Conservation (phyloP, 1,140 invertebrate genomes). For the Papilio dardanus region DNA sequence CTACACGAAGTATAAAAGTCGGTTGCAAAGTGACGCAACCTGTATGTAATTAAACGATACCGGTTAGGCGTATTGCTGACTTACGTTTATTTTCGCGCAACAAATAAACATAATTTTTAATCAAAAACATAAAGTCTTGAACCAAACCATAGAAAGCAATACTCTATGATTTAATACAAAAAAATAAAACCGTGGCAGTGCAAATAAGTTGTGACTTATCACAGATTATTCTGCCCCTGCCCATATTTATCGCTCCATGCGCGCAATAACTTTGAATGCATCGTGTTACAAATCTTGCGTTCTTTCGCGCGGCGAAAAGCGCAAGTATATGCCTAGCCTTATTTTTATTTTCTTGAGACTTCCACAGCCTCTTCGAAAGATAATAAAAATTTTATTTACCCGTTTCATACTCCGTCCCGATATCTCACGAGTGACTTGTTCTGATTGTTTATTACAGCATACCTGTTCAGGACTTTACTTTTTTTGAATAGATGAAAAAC, state of each 20-base stretch:
- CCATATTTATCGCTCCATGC: not conserved
- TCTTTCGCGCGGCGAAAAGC: not conserved
- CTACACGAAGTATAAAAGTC: conserved; percentile 1
- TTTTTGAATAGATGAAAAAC: not conserved
- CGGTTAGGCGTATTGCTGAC: not conserved
- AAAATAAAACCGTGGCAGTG: not conserved
- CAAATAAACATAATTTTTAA: not conserved
- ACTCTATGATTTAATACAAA: not conserved
- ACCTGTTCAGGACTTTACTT: not conserved
- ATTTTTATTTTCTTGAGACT: not conserved
- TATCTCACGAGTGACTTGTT: conserved; percentile 12
- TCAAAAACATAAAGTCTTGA: not conserved
- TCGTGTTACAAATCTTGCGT: not conserved
- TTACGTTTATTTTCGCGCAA: not conserved
- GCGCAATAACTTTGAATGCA: not conserved
- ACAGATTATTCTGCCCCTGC: not conserved
- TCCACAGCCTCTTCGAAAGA: conserved; percentile 1
- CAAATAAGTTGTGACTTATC: conserved; percentile 6
- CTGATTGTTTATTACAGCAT: conserved; percentile 18
- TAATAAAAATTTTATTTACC: conserved; percentile 19
- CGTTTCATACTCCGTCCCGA: conserved; percentile 4
- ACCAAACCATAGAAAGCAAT: not conserved
- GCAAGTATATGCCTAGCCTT: not conserved
- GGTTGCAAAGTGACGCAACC: not conserved
- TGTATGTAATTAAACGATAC: not conserved